These are phyloP conservation scores for Eidolon dupreanum DNA, from an alignment of 2,797 vertebrate species.

Conservation along the genomic window DNA sequence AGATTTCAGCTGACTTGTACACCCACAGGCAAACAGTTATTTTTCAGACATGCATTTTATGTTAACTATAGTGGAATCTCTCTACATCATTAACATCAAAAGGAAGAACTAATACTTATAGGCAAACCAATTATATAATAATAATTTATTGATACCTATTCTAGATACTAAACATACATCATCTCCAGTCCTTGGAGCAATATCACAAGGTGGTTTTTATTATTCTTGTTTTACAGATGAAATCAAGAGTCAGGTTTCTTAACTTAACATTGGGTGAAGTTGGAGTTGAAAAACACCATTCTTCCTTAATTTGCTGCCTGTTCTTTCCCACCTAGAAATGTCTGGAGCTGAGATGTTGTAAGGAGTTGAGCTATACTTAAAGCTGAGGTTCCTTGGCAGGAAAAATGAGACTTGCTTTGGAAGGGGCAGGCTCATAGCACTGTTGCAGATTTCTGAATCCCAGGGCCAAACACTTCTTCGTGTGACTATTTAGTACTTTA, in stretches of 20 bases:
- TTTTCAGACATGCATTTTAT: slow-evolving; percentile 51
- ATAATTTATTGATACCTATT: neutral
- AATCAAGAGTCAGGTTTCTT: slow-evolving; percentile 2
- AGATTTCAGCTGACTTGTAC: neutral
- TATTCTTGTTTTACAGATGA: slow-evolving; percentile 37
- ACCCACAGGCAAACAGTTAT: neutral
- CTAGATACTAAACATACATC: neutral
- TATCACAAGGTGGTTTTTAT: slow-evolving; percentile 38
- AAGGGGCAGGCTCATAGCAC: neutral
- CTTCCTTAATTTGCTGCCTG: neutral
- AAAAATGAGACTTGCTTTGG: neutral
- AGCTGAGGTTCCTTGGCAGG: neutral
- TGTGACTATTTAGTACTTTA: neutral
- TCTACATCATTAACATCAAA: slow-evolving; percentile 16
- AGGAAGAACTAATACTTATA: neutral
- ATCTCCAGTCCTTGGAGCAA: neutral
- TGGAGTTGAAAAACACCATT: slow-evolving; percentile 5
- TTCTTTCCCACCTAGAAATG: neutral
- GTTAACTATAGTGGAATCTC: neutral
- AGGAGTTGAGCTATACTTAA: neutral
- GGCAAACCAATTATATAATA: neutral
- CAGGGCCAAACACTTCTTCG: neutral
- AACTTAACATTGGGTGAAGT: neutral
- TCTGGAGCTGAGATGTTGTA: neutral
- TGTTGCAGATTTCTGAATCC: slow-evolving; percentile 35